phyloP scores from a whole-genome alignment of 2,113 vertebrate genomes.

The Brachyhypopomus occidentalis region DNA sequence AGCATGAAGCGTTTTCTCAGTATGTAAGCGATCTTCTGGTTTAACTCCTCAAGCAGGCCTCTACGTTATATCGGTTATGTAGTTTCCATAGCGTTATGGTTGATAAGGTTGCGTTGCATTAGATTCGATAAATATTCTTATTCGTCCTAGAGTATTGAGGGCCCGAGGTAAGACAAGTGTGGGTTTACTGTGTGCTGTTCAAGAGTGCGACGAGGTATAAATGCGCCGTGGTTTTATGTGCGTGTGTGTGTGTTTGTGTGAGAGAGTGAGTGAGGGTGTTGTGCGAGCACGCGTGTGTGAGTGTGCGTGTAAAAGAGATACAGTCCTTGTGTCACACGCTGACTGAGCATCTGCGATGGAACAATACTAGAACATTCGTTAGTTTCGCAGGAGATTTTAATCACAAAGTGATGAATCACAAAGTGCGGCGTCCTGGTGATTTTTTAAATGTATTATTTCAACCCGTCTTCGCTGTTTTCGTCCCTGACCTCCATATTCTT shows the following conservation, averaged over 20 bases:
- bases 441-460: too few species aligned
- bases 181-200: conserved; percentile 40
- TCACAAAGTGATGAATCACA: conserved; percentile 30
- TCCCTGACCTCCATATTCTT: background rate
- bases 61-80: background rate
- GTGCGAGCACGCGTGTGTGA: conserved; percentile 58
- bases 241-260: conserved; percentile 45
- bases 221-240: conserved; percentile 59
- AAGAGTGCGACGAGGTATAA: conserved; percentile 56
- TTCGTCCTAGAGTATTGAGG: conserved; percentile 34
- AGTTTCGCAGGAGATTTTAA: conserved; percentile 7
- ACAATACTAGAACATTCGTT: background rate
- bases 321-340: conserved; percentile 37
- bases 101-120: conserved; percentile 10
- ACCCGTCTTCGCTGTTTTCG: background rate
- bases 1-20: background rate
- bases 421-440: conserved; percentile 32
- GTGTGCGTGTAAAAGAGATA: conserved; percentile 58
- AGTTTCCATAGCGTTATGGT: conserved; percentile 18
- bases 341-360: conserved; percentile 3
- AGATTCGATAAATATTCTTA: conserved; percentile 40
- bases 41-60: background rate
- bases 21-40: background rate
- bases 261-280: conserved; percentile 53
- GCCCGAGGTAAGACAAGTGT: conserved; percentile 40